Evolutionary conservation across 2,888 invertebrate genomes (phyloP), one percentile per base, ranked within the genome.

Genomic region (Drosophila emarginata): DNA sequence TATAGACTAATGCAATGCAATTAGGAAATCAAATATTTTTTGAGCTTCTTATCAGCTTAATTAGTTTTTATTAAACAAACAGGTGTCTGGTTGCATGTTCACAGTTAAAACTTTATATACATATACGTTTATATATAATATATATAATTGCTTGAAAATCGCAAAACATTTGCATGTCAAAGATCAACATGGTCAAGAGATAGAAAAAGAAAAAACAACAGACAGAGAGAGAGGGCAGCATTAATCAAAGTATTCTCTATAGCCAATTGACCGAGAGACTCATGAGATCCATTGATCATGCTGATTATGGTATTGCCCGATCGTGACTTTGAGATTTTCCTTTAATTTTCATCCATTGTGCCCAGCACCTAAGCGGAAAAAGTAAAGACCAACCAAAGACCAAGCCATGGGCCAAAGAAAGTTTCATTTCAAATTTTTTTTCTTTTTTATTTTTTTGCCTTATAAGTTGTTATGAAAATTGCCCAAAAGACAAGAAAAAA

Each of bases 271-370:
- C 12, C 12, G 11, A 21, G 45, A 45, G 45, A 45, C 21, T 45
- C 45, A 45, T 45, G 36, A 23, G 60, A 50, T 64, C 64, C 81
- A 79, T 80, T 80, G 80, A 83, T 83, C 81, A 78, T 63, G 78
- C 78, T 73, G 81, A 83, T 83, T 81, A 78, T 79, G 79, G 72
- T 68, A 64, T 69, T 73, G 72, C 64, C 72, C 52, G 83, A 78
- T 84, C 83, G 83, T 84, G 83, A 85, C 83, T 85, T 73, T 83
- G 80, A 84, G 79, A 85, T 84, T 84, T 77, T 77, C 77, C 68
- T 70, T 75, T 72, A 84, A 85, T 83, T 85, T 85, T 80, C 72
- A 64, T 54, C 40, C 61, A 80, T 82, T 82, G 80, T 82, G 64
- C 52, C 37, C 11, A 4, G 18, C 18, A 45, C 21, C 59, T 32